Conservation (phyloP, 2,797 vertebrate genomes). For the Decapterus maruadsi region DNA sequence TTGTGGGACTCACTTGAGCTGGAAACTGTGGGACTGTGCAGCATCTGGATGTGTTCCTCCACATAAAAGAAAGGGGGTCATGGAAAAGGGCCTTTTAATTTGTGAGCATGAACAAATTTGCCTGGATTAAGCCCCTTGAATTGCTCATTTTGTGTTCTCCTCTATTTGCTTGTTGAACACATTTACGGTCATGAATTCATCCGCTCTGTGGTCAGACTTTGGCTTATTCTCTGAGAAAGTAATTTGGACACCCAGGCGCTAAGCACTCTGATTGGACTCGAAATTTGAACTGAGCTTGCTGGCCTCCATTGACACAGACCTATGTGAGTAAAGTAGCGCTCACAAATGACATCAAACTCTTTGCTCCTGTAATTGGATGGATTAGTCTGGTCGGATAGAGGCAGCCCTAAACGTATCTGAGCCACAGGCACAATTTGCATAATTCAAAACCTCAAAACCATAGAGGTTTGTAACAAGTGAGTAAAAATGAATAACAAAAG, state of each 20-base stretch:
- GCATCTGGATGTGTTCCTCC: conserved; percentile 18
- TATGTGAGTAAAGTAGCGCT: conserved; percentile 44
- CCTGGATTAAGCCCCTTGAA: conserved; percentile 39
- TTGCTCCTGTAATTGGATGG: conserved; percentile 74
- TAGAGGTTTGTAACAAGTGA: conserved; percentile 57
- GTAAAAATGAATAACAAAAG: conserved; percentile 43
- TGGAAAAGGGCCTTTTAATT: conserved; percentile 47
- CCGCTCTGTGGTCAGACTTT: conserved; percentile 34
- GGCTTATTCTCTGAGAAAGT: conserved; percentile 52
- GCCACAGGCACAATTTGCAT: conserved; percentile 66
- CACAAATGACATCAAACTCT: conserved; percentile 64
- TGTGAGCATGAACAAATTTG: conserved; percentile 39
- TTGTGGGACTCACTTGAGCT: not conserved
- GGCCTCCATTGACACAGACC: conserved; percentile 36
- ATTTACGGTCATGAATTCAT: conserved; percentile 49
- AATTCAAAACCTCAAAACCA: conserved; percentile 56
- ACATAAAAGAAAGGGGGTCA: conserved; percentile 45
- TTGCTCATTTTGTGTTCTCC: conserved; percentile 39
- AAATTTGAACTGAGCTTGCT: conserved; percentile 43
- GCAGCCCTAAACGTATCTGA: conserved; percentile 58
- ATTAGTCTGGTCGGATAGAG: conserved; percentile 72
- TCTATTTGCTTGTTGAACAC: conserved; percentile 47
- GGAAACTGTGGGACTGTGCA: conserved; percentile 16
- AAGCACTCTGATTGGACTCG: conserved; percentile 45
- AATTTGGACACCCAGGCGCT: conserved; percentile 59